Conservation (phyloP, 2,113 vertebrate species). For the Suncus etruscus region DNA sequence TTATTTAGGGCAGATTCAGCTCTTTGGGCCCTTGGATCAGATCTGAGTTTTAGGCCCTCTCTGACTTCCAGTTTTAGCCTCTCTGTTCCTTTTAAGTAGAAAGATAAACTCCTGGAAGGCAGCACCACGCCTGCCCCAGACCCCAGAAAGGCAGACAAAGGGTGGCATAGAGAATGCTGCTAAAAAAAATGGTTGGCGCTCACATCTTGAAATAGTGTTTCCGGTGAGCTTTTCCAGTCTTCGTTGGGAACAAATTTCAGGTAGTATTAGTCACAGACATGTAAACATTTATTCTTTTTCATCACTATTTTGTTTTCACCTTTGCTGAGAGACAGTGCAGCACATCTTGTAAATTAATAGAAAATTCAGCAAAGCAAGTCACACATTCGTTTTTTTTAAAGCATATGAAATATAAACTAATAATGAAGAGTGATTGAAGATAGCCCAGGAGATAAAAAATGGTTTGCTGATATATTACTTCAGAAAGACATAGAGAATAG, state of each 20-base stretch:
- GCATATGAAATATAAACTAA: neutral
- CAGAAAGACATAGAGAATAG: neutral
- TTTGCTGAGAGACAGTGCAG: neutral
- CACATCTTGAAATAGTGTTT: neutral
- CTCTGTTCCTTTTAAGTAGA: neutral
- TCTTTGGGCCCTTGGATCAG: neutral
- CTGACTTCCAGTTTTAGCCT: too few relatives aligned
- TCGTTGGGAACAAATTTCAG: neutral
- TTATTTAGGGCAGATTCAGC: neutral
- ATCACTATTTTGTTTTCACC: neutral
- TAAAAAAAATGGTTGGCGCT: neutral
- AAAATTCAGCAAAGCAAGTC: neutral
- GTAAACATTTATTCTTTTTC: neutral
- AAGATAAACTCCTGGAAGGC: neutral
- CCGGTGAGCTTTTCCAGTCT: neutral
- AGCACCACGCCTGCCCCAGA: neutral
- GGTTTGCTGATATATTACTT: neutral
- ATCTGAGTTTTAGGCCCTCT: neutral
- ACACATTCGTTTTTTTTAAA: neutral
- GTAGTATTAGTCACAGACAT: neutral
- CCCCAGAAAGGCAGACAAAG: neutral
- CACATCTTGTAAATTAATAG: slow-evolving; percentile 11
- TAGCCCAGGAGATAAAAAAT: neutral
- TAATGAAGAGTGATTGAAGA: neutral
- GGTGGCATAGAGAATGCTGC: neutral